These are phyloP conservation scores for Paedocypris micromegethes DNA, from an alignment of 2,797 vertebrate species.

Conservation along the genomic window DNA sequence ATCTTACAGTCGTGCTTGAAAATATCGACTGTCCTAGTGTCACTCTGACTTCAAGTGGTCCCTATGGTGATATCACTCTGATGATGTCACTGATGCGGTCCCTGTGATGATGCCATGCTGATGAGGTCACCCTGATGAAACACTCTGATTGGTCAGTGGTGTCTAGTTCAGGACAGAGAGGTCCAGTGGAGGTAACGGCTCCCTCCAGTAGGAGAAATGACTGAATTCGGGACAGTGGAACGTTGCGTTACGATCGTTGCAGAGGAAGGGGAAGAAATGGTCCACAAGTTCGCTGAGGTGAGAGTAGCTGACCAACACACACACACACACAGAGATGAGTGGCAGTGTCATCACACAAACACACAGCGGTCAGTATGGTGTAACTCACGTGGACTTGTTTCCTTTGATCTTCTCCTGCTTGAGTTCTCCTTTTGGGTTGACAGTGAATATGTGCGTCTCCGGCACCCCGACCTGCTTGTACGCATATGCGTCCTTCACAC, in stretches of 20 bases:
- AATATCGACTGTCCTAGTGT: too few relatives aligned
- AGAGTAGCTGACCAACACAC: conserved; percentile 69
- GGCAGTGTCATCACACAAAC: neutral
- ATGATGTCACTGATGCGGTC: neutral
- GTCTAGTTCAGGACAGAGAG: conserved; percentile 58
- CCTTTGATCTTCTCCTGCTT: conserved; percentile 80
- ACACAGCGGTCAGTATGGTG: neutral
- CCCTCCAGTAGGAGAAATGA: conserved; percentile 78
- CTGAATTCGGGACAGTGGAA: conserved; percentile 79
- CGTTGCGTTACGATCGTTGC: conserved; percentile 47
- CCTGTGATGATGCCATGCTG: conserved; percentile 2
- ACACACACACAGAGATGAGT: conserved; percentile 39
- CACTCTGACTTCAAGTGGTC: too few relatives aligned
- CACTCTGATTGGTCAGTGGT: neutral
- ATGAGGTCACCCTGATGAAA: neutral
- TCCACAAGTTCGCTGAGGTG: conserved; percentile 82
- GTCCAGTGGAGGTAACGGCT: conserved; percentile 67
- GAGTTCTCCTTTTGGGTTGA: conserved; percentile 92
- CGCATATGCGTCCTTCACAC: conserved; percentile 79
- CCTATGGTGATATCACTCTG: too few relatives aligned
- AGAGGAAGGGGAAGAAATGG: conserved; percentile 81
- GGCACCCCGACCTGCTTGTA: conserved; percentile 85
- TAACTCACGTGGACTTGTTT: conserved; percentile 86
- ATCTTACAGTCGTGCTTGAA: too few relatives aligned
- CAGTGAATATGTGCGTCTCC: conserved; percentile 81